Evolutionary conservation across 2,888 invertebrate genomes (phyloP), one percentile per base, ranked within the genome.

Genomic region (Shargacucullia verbasci): DNA sequence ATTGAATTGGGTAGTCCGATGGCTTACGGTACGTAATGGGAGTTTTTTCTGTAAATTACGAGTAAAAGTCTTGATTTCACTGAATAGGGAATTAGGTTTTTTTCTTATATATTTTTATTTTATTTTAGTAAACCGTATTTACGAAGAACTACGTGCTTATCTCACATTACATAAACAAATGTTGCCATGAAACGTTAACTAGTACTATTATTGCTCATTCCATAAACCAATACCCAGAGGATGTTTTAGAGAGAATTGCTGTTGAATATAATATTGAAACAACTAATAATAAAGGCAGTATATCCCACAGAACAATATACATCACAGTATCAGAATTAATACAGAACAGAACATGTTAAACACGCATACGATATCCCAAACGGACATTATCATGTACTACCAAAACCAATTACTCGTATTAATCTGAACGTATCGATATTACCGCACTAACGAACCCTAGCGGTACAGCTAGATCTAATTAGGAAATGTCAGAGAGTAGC

Each of bases 1-100:
- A 73, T 73, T 70, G 67, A 61, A 63, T 63, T 59, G 63, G 48
- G 5, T 33, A 52, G 45, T 59, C 49, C 71, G 56, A 73, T 58
- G 47, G 57, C 48, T 56, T 39, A 50, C 38, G 37, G 56, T 64
- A n/a, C n/a, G n/a, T n/a, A n/a, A n/a, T 49, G 60, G 53, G 44
- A 34, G 13, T 53, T 48, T 70, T 64, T 70, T 48, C 44, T 56
- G 20, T 41, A 37, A 59, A 68, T 41, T 50, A 37, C 29, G 37
- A 38, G 63, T n/a, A n/a, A 35, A 50, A 34, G 7, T 14, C 46
- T 33, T 15, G 12, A 43, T 64, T 63, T 47, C 12, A 47, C 20
- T 12, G n/a, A 37, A 56, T 29, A 27, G 20, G n/a, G 10, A 38
- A 35, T n/a, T 34, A 45, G 27, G 46, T 33, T n/a, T 25, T 34